A percentile compares a stretch with the other conserved stretches of the same genome.
Conservation (phyloP, 2,888 invertebrate species). For the Holacanthella duospinosa region DNA sequence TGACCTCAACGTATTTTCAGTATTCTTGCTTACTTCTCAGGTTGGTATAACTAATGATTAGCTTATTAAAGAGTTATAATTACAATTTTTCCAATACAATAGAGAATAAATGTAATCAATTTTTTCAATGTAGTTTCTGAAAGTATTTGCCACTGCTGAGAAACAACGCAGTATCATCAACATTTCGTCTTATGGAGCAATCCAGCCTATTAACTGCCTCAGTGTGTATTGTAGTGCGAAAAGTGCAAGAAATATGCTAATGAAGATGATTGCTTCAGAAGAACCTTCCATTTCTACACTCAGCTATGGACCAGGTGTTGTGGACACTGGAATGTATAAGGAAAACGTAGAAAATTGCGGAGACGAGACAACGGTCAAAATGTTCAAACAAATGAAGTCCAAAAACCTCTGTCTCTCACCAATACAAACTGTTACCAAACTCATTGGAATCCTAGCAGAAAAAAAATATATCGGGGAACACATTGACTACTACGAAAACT, state of each 20-base stretch:
- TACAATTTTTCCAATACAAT: too few relatives aligned
- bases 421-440: constrained; percentile 61
- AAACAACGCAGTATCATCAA: constrained; percentile 45
- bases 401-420: constrained; percentile 58
- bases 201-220: constrained; percentile 66
- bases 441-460: constrained; percentile 56
- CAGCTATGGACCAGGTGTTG: constrained; percentile 86
- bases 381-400: constrained; percentile 54
- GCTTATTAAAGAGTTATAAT: too few relatives aligned
- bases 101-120: too few relatives aligned
- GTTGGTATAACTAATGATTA: too few relatives aligned
- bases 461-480: constrained; percentile 69
- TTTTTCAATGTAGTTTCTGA: too few relatives aligned
- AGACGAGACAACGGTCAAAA: constrained; percentile 51
- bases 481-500: constrained; percentile 73
- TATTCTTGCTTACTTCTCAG: constrained; percentile 57
- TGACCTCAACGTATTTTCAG: constrained; percentile 65
- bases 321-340: constrained; percentile 78
- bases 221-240: constrained; percentile 71
- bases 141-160: constrained; percentile 44
- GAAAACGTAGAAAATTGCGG: constrained; percentile 52
- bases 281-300: constrained; percentile 61
- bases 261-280: constrained; percentile 62
- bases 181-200: constrained; percentile 70
- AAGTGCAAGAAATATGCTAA: constrained; percentile 81